Percentiles rank a stretch among this genome's conserved stretches.
Conservation (phyloP, 2,888 invertebrate genomes). For the Acleris literana region DNA sequence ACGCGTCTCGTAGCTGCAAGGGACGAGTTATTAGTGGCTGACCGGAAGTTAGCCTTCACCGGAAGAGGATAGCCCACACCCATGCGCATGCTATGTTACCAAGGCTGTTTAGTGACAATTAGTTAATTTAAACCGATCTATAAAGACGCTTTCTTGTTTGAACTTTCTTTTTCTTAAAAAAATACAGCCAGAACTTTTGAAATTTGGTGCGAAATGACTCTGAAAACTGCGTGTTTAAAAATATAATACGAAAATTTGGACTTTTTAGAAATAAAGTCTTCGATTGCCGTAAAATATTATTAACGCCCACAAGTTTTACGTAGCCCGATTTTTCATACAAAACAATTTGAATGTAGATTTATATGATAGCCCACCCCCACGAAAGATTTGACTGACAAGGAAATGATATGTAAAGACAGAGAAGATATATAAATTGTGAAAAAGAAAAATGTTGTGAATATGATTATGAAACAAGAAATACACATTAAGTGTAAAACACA, state of each 20-base stretch:
- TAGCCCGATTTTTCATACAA: constrained; percentile 1
- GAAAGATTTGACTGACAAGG: no score
- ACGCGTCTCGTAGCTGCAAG: constrained; percentile 81
- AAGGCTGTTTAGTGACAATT: constrained; percentile 28
- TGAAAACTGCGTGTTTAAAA: no score
- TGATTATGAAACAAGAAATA: no score
- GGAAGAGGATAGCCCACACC: constrained; percentile 31
- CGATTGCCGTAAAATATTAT: neutral
- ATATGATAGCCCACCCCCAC: no score
- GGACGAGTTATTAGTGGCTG: constrained; percentile 48
- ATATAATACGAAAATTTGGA: constrained; percentile 11
- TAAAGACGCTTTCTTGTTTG: neutral
- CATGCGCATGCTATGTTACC: constrained; percentile 22
- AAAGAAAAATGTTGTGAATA: no score
- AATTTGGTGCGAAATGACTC: neutral
- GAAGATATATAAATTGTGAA: no score
- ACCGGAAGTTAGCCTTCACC: constrained; percentile 48
- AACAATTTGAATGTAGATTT: no score
- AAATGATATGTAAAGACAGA: no score
- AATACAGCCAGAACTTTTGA: no score
- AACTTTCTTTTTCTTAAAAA: no score
- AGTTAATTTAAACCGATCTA: neutral
- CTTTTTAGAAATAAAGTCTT: no score
- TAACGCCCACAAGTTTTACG: constrained; percentile 1
- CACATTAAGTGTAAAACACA: no score